These are phyloP conservation scores for Xestoiulus laeticollis DNA, from an alignment of 2,888 invertebrate genomes.

Conservation along the genomic window DNA sequence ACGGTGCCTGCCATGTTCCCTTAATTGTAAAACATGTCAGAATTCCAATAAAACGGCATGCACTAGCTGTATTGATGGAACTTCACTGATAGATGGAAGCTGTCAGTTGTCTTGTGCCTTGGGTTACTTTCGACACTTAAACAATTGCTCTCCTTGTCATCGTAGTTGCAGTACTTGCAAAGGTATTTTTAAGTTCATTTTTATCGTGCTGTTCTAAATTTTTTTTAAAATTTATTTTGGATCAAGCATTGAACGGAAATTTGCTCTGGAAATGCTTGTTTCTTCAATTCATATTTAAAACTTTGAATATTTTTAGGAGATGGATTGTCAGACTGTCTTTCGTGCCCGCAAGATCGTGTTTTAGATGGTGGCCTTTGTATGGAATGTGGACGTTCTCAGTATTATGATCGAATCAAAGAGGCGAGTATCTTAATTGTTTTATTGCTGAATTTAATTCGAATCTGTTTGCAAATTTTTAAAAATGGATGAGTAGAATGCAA, in stretches of 20 bases:
- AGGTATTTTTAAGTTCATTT: conserved; percentile 11
- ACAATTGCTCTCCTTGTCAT: conserved; percentile 49
- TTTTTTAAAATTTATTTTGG: too few species aligned
- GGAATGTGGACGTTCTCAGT: conserved; percentile 46
- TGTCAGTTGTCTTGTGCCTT: conserved; percentile 52
- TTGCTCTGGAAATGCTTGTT: too few species aligned
- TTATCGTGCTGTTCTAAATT: not conserved
- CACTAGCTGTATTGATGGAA: conserved; percentile 76
- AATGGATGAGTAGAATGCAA: too few species aligned
- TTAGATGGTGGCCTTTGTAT: conserved; percentile 40
- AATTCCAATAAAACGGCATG: conserved; percentile 71
- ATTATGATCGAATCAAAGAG: conserved; percentile 47
- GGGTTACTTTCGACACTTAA: conserved; percentile 15
- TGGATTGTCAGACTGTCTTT: conserved; percentile 33
- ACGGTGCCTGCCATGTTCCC: conserved; percentile 77
- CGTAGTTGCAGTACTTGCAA: conserved; percentile 44
- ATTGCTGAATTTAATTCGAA: not conserved
- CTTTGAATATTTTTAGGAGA: conserved; percentile 42
- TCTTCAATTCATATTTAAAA: too few species aligned
- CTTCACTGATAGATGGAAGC: conserved; percentile 71
- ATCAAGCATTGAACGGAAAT: too few species aligned
- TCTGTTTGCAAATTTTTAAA: not conserved
- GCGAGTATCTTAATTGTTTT: not conserved
- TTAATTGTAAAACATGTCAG: conserved; percentile 79
- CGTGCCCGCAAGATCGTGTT: conserved; percentile 10